Evolutionary conservation across 2,113 vertebrate species (phyloP), one percentile per base, ranked within the genome.

Genomic region (Protobothrops flavoviridis): DNA sequence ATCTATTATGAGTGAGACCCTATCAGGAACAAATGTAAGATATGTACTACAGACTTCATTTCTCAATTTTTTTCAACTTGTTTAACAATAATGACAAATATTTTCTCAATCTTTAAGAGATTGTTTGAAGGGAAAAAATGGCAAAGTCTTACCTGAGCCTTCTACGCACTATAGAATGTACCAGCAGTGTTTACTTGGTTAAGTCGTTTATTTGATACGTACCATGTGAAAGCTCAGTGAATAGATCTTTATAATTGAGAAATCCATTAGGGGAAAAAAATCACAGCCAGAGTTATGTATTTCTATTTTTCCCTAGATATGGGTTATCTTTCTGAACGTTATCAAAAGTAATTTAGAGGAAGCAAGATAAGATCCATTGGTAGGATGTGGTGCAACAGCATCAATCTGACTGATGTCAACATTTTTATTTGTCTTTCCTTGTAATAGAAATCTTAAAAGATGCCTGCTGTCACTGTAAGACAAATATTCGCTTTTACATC

Each of bases 251-350:
- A 45, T 0, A 24, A 11, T 9, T 5, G 10, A 94, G 85, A n/a
- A 92, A 39, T 85, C 1, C 43, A 3, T 74, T 15, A 26, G 8
- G 57, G 94, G 69, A 89, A 52, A 24, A 88, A 9, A 50, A 23
- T 21, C 90, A 15, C 5, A 64, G 89, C 92, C 43, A 53, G n/a
- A 86, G 45, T 0, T 1, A 1, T 26, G 33, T 55, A 0, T 9
- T 64, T 93, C 43, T 91, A 88, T 53, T 26, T 17, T 4, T 9
- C 23, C 50, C 17, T 43, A 81, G 88, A 33, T 20, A 89, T 5
- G 10, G 50, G 33, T 94, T 88, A 94, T n/a, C 29, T 93, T 9
- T 91, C 81, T 93, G n/a, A 89, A 23, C 8, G 86, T 94, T 92
- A 87, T 26, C 50, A 50, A 39, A 0, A 94, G 15, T 45, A 55